Conservation (phyloP, 2,797 vertebrate species). For the Rhodeus uyekii region DNA sequence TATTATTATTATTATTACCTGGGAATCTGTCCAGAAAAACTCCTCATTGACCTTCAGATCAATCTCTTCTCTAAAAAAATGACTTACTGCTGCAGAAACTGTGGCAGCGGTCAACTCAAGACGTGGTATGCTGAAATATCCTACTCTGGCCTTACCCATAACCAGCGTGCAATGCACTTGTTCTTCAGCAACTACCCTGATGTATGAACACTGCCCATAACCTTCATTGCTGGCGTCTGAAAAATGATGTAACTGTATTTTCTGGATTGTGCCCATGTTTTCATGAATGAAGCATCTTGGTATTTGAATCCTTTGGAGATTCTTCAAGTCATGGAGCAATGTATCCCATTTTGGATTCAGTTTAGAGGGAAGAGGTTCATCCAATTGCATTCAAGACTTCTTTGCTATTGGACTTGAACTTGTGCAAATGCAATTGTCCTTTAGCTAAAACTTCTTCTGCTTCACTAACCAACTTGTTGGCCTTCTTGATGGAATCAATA, state of each 20-base stretch:
- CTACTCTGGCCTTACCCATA: conserved; percentile 44
- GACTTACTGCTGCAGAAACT: conserved; percentile 26
- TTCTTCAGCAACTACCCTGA: conserved; percentile 25
- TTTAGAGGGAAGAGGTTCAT: conserved; percentile 26
- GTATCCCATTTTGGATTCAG: conserved; percentile 34
- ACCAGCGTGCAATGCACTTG: conserved; percentile 38
- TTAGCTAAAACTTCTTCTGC: conserved; percentile 25
- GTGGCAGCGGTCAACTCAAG: conserved; percentile 36
- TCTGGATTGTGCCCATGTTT: conserved; percentile 19
- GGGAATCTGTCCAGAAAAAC: conserved; percentile 47
- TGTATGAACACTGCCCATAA: conserved; percentile 48
- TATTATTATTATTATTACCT: no score
- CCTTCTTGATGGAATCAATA: conserved; percentile 13
- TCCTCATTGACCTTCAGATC: conserved; percentile 36
- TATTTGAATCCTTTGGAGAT: conserved; percentile 18
- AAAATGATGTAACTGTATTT: conserved; percentile 42
- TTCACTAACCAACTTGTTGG: conserved; percentile 23
- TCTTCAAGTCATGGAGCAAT: conserved; percentile 38
- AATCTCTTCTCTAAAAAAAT: conserved; percentile 34
- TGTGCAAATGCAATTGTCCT: conserved; percentile 35
- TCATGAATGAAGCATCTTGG: conserved; percentile 36
- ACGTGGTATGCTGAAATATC: conserved; percentile 22
- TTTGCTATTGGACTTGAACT: conserved; percentile 32
- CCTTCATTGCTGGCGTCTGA: conserved; percentile 41
- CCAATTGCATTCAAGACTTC: conserved; percentile 33